Evolutionary conservation across 64 coral and sea anemone species (phyloP).

Genomic region (Pachyseris speciosa): DNA sequence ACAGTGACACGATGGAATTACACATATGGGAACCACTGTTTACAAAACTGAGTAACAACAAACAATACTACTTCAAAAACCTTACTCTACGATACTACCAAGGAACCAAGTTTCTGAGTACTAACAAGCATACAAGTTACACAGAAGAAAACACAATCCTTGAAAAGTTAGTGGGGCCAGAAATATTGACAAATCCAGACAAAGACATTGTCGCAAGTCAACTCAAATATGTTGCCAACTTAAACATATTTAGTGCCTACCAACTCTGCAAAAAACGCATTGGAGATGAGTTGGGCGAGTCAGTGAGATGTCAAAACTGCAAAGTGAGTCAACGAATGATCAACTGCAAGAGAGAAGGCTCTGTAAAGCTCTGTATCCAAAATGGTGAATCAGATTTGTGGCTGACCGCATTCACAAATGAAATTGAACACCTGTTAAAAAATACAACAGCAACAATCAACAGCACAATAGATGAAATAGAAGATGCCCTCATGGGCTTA

Average conservation of each 20-base stretch:
- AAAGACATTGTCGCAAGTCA: background rate
- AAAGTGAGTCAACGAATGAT: conserved; percentile 20
- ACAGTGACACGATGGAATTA: conserved; percentile 7
- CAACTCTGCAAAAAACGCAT: conserved; percentile 54
- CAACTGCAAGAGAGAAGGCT: conserved; percentile 17
- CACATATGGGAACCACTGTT: conserved; percentile 53
- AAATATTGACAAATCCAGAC: conserved; percentile 40
- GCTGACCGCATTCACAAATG: conserved; percentile 45
- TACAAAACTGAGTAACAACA: background rate
- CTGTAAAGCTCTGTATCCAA: conserved; percentile 39
- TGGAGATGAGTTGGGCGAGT: conserved; percentile 27
- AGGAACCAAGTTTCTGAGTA: conserved; percentile 43
- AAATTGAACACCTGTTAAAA: conserved; percentile 19
- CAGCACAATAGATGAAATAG: conserved; percentile 41
- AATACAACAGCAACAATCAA: background rate
- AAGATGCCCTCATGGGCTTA: conserved; percentile 20
- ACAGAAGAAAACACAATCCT: conserved; percentile 22
- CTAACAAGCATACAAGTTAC: conserved; percentile 37
- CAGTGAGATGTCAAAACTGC: conserved; percentile 42
- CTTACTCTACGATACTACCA: conserved; percentile 23
- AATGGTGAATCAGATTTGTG: conserved; percentile 32
- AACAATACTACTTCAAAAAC: conserved; percentile 47
- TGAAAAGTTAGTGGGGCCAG: conserved; percentile 31
- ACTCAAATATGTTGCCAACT: conserved; percentile 36
- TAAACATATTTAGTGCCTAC: conserved; percentile 21